Percentiles rank a stretch among this genome's conserved stretches.
These are phyloP conservation scores for Silvanus unidentatus DNA, from an alignment of 2,888 invertebrate species.

Conservation along the genomic window DNA sequence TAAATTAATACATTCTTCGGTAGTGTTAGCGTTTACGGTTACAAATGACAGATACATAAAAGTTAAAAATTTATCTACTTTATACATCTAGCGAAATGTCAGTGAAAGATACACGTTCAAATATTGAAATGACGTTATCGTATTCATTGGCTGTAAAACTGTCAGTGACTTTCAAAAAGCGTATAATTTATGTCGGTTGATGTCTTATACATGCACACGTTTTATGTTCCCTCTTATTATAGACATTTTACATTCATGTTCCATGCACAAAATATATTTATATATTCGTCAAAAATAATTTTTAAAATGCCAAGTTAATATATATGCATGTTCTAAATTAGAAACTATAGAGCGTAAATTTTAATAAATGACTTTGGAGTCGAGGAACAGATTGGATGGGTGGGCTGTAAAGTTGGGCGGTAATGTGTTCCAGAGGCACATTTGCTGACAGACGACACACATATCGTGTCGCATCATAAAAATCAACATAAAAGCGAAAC, in stretches of 20 bases:
- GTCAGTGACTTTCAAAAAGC: conserved; percentile 30
- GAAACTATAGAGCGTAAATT: conserved; percentile 35
- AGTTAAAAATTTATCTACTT: conserved; percentile 20
- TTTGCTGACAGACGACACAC: conserved; percentile 41
- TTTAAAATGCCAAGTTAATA: conserved; percentile 16
- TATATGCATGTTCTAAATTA: conserved; percentile 36
- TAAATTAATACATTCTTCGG: conserved; percentile 3
- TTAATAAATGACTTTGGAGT: too few species aligned
- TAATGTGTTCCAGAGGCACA: conserved; percentile 41
- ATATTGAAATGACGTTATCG: conserved; percentile 25
- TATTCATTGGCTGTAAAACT: conserved; percentile 26
- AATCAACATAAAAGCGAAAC: conserved; percentile 24
- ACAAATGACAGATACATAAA: conserved; percentile 13
- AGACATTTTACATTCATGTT: background rate
- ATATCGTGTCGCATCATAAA: conserved; percentile 36
- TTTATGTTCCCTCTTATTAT: conserved; percentile 18
- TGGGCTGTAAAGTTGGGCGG: conserved; percentile 33
- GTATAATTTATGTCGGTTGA: conserved; percentile 29
- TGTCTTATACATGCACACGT: conserved; percentile 11
- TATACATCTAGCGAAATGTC: conserved; percentile 5
- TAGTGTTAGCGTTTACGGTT: conserved; percentile 1
- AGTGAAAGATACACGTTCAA: conserved; percentile 4
- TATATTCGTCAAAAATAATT: conserved; percentile 33
- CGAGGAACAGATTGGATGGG: conserved; percentile 41
- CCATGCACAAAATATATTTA: conserved; percentile 26